A percentile compares a stretch with the other conserved stretches of the same genome.
These are phyloP conservation scores for Acropternis orthonyx DNA, from an alignment of 2,797 vertebrate species.

Conservation along the genomic window DNA sequence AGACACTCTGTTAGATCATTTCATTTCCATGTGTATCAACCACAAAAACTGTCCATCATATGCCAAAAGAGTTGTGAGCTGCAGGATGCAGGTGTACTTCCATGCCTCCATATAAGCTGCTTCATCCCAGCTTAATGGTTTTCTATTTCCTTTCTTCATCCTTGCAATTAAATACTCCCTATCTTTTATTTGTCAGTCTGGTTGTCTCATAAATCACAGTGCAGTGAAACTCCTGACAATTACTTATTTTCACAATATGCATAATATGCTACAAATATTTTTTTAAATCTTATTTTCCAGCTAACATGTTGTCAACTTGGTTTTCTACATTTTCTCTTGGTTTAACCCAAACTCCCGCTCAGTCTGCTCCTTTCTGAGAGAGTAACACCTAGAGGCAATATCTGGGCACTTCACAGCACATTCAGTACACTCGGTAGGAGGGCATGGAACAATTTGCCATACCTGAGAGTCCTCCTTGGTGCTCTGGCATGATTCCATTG, in stretches of 20 bases:
- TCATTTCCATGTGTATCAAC: not conserved
- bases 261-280: rapidly evolving
- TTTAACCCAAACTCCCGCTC: not conserved
- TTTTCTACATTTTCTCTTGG: not conserved
- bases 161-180: not conserved
- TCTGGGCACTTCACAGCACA: not conserved
- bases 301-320: not conserved
- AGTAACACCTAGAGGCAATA: not conserved
- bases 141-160: not conserved
- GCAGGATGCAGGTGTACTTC: not conserved
- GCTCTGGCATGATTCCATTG: not conserved
- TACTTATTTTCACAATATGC: not conserved
- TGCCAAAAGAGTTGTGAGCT: not conserved
- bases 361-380: not conserved
- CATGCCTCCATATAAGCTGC: not conserved
- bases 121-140: not conserved
- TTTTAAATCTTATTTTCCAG: not conserved
- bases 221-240: not conserved
- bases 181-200: not conserved
- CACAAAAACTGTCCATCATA: not conserved
- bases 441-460: not conserved
- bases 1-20: not conserved
- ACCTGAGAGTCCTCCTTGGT: not conserved
- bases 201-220: not conserved
- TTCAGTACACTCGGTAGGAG: rapidly evolving